Base-by-base conservation (phyloP, 2,797 vertebrate species). In the Platyrinchus mystaceus region DNA sequence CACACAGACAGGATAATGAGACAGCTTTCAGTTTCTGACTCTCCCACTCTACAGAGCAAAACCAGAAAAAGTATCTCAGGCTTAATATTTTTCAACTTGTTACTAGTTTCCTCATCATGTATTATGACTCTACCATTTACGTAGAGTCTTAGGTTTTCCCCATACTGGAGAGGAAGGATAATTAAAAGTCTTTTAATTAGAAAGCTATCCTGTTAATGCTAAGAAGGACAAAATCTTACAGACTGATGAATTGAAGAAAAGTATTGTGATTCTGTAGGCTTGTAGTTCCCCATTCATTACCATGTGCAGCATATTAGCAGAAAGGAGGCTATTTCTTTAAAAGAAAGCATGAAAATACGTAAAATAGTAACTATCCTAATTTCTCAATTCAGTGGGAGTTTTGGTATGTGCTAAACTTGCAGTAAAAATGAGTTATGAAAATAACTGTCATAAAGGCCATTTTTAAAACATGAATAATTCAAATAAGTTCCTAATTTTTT, bases 381-480 rank as follows among this genome's bases (percentile, higher is more conserved):
- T 92, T 92, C 79, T 85, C 62, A 92, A 24, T 87, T 90, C 50
- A 49, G 66, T 93, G 23, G 30, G 36, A 93, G 39, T 89, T 91
- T 87, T 81, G 69, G 36, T 95, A 64, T 75, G 23, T 63, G 20
- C 36, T 86, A 93, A 93, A 89, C 32, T 84, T 78, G 58, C 82
- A 93, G 58, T 94, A 96, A 95, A 95, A 96, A 87, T 89, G 58
- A 91, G 43, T 90, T 93, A 95, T 84, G 76, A 91, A 92, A 93
- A 95, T 78, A 96, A 49, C 73, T 96, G 69, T 92, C 87, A 94
- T 68, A 86, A 46, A 94, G 50, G 46, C 82, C 87, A 76, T 95
- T 92, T 96, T 76, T 30, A 89, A 94, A 89, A 70, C 62, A 89
- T 89, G 47, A 96, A 89, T 92, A 94, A 95, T 92, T 92, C 66